Evolutionary conservation across 2,888 invertebrate species (phyloP).

Genomic region (Rugalucina vietnamica): DNA sequence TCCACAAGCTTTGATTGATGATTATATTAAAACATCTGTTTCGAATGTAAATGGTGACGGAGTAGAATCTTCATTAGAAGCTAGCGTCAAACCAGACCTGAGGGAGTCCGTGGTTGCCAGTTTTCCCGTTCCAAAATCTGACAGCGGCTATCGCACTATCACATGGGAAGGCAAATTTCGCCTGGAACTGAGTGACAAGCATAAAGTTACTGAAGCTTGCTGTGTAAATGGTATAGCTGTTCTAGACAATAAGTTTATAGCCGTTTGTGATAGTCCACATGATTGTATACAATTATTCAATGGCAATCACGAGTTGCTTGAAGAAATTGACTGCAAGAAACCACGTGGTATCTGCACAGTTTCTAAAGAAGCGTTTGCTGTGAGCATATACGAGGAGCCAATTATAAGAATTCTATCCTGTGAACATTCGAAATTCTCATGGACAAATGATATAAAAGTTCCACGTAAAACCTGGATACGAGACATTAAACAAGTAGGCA

Average conservation of each 20-base stretch:
- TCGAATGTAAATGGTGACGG: background rate
- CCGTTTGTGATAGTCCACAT: constrained; percentile 1
- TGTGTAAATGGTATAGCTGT: background rate
- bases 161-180: background rate
- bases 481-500: background rate
- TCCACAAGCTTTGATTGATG: background rate
- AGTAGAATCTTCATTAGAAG: background rate
- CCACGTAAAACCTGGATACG: background rate
- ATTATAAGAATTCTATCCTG: background rate
- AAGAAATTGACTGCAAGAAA: background rate
- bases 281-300: background rate
- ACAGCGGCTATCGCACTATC: background rate
- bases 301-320: background rate
- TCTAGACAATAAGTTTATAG: background rate
- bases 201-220: background rate
- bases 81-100: background rate
- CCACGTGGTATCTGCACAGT: background rate
- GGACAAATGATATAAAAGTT: background rate
- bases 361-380: background rate
- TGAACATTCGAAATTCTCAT: background rate
- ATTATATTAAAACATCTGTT: background rate
- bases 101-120: background rate
- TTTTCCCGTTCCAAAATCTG: background rate
- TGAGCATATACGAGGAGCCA: background rate
- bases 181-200: background rate